Evolutionary conservation across 2,888 invertebrate species (phyloP).

Genomic region (Eupelmus urozonus): DNA sequence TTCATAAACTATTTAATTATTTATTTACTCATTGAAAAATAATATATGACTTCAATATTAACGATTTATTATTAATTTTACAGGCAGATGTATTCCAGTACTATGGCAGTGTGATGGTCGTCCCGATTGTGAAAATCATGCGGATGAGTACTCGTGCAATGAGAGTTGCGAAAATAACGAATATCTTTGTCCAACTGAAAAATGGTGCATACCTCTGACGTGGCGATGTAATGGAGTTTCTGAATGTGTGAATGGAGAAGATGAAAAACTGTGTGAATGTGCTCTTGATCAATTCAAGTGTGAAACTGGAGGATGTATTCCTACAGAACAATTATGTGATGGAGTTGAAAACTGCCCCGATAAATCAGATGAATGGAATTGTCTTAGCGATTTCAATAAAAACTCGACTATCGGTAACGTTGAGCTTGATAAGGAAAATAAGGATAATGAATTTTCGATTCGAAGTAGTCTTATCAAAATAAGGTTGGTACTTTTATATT

Average conservation of each 20-base stretch:
- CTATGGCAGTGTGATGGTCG: slow-evolving; percentile 81
- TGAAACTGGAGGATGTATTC: slow-evolving; percentile 80
- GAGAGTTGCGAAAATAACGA: slow-evolving; percentile 79
- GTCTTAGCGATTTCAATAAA: slow-evolving; percentile 69
- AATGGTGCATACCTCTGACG: slow-evolving; percentile 80
- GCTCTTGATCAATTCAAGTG: slow-evolving; percentile 80
- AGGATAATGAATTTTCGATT: slow-evolving; percentile 51
- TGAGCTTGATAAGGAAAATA: slow-evolving; percentile 50
- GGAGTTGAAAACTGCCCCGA: slow-evolving; percentile 82
- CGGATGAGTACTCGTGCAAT: slow-evolving; percentile 80
- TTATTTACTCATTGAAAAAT: background rate
- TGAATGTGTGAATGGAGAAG: slow-evolving; percentile 81
- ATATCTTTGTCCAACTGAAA: slow-evolving; percentile 80
- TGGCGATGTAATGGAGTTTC: slow-evolving; percentile 81
- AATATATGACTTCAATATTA: background rate
- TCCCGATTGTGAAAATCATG: slow-evolving; percentile 79
- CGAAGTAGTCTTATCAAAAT: slow-evolving; percentile 49
- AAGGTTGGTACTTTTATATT: slow-evolving; percentile 38
- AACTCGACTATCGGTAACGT: slow-evolving; percentile 29
- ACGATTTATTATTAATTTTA: slow-evolving; percentile 29
- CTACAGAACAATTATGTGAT: slow-evolving; percentile 79
- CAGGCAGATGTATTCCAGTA: slow-evolving; percentile 80
- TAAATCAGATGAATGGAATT: slow-evolving; percentile 82
- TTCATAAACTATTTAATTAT: background rate
- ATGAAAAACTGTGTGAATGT: slow-evolving; percentile 81